Conservation (phyloP, 2,113 vertebrate species). For the Epinephelus cyanopodus region DNA sequence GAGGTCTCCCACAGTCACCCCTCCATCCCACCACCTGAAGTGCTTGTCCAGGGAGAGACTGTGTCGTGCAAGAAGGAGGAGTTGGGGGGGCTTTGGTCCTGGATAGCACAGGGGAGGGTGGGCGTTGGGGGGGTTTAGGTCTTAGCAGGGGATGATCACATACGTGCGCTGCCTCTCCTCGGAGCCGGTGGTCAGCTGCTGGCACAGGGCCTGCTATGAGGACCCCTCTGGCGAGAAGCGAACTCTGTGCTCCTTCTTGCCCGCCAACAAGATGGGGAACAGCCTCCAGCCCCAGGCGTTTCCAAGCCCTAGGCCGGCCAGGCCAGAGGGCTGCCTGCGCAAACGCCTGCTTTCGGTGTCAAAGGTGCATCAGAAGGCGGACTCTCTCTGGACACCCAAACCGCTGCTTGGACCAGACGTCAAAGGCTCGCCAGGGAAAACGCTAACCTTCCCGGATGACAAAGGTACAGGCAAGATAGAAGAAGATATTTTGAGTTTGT, state of each 20-base stretch:
- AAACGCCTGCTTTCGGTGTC: conserved; percentile 84
- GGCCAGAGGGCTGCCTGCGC: conserved; percentile 75
- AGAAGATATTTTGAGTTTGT: neutral
- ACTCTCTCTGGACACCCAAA: conserved; percentile 89
- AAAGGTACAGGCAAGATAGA: conserved; percentile 68
- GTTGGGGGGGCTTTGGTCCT: conserved; percentile 56
- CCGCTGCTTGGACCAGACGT: conserved; percentile 68
- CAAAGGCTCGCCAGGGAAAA: conserved; percentile 52
- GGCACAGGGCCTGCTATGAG: conserved; percentile 85
- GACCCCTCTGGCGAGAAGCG: conserved; percentile 78
- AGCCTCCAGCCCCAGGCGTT: conserved; percentile 73
- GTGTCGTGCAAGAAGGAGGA: conserved; percentile 60
- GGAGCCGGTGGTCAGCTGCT: conserved; percentile 86
- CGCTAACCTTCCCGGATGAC: conserved; percentile 61
- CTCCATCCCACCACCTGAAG: conserved; percentile 70
- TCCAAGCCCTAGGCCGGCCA: conserved; percentile 43
- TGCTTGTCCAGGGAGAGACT: conserved; percentile 55
- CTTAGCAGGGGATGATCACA: conserved; percentile 85
- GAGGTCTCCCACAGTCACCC: conserved; percentile 64
- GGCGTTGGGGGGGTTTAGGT: conserved; percentile 53
- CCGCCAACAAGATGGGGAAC: conserved; percentile 86
- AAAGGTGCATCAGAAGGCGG: conserved; percentile 84
- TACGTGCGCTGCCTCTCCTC: conserved; percentile 87
- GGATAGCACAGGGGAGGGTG: conserved; percentile 57
- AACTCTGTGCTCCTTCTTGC: conserved; percentile 78